Evolutionary conservation across 2,888 invertebrate species (phyloP), one percentile per base, ranked within the genome.

Genomic region (Eupeodes latifasciatus): DNA sequence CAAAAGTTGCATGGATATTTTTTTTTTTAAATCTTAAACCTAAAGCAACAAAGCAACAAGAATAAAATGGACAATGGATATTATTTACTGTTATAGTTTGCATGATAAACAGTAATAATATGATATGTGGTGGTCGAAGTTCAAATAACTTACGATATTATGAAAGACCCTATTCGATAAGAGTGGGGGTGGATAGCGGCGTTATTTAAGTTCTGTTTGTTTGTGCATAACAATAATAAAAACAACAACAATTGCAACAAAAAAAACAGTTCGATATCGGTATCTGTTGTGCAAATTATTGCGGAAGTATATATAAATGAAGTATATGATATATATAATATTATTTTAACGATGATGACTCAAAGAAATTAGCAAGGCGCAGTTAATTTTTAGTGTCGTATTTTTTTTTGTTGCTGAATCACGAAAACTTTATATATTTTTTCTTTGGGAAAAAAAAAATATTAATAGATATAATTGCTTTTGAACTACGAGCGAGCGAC

Each of bases 131-230:
- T 76, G 81, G 85, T 81, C 76, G 76, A 66, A 59, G 81, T 72
- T 85, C 76, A 85, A 76, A 76, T 75, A 69, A 80, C 69, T 64
- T 59, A 59, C 51, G 44, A 14, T 61, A 40, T 7, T 76, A 19
- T 64, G 12, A 49, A 71, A 1, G 64, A 9, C 12, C 19, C 49
- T 66, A 66, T 53, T 51, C 44, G 69, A 66, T 77, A 66, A 47
- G 59, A 76, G 59, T 69, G 76, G 47, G 71, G 85, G 66, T 62
- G 76, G 27, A 27, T 27, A 27, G 27, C 27, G 27, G 76, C 53
- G 53, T 16, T 53, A 11, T 66, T 34, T 51, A 11, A 40, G 36
- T 19, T 44, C 7, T 36, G 51, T 80, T 36, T 5, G 36, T 75
- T 80, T 49, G 27, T 64, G 59, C 36, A 47, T 85, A 62, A 66